phyloP scores from a whole-genome alignment of 1,140 invertebrate genomes.

The Aculops lycopersici region DNA sequence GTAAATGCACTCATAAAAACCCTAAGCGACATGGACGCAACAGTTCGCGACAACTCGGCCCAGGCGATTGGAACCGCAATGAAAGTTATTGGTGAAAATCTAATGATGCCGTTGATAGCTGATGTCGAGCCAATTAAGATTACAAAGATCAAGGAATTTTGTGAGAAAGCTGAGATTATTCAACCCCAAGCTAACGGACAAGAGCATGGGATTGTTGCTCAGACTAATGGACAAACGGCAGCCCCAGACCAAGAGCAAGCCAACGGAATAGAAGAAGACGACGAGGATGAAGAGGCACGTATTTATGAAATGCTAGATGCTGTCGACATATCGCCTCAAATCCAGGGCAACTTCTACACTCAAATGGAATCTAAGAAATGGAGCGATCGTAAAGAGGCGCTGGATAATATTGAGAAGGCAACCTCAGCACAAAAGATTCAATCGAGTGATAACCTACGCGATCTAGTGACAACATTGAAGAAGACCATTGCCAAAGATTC shows the following conservation, averaged over 20 bases:
- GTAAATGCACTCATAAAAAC: conserved; percentile 44
- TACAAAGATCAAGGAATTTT: conserved; percentile 71
- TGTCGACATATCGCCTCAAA: conserved; percentile 59
- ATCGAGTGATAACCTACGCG: conserved; percentile 54
- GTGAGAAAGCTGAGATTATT: conserved; percentile 65
- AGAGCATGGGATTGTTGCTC: too few species aligned
- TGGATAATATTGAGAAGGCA: too few species aligned
- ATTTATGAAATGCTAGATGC: conserved; percentile 61
- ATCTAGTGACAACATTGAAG: conserved; percentile 48
- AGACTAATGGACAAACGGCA: too few species aligned
- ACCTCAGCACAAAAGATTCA: too few species aligned
- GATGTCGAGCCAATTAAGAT: conserved; percentile 71
- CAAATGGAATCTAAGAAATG: conserved; percentile 72
- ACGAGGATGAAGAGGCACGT: too few species aligned
- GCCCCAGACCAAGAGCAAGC: too few species aligned
- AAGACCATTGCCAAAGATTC: conserved; percentile 68
- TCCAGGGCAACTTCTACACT: conserved; percentile 83
- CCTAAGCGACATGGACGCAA: conserved; percentile 48
- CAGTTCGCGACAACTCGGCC: conserved; percentile 45
- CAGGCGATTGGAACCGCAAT: conserved; percentile 72
- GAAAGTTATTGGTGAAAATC: conserved; percentile 71
- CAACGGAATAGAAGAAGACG: too few species aligned
- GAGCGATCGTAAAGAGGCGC: conserved; percentile 68
- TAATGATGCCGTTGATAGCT: conserved; percentile 42
- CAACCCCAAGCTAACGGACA: too few species aligned